Evolutionary conservation across 2,113 vertebrate species (phyloP).

Genomic region (Mormoops blainvillei): DNA sequence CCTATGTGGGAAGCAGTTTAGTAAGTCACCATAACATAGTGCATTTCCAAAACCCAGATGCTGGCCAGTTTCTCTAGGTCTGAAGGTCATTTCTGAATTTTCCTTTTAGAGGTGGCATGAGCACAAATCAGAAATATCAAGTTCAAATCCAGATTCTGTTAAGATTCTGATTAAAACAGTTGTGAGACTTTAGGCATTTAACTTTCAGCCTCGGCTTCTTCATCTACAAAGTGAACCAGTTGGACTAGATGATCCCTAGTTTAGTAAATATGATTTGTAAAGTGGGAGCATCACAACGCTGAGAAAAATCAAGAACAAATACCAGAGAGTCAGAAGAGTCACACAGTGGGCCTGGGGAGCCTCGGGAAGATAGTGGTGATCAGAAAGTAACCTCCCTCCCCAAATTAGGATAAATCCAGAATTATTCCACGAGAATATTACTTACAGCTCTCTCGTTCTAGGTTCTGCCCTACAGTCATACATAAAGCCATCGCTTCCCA

Average conservation of each 20-base stretch:
- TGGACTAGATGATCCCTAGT: background rate
- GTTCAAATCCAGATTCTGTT: conserved; percentile 16
- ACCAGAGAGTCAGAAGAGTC: background rate
- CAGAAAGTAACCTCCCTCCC: background rate
- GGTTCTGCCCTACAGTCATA: background rate
- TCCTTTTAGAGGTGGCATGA: conserved; percentile 2
- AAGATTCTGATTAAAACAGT: background rate
- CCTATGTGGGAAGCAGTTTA: background rate
- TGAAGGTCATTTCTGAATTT: conserved; percentile 35
- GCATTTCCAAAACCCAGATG: conserved; percentile 26
- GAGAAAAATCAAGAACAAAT: background rate
- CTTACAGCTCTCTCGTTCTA: background rate
- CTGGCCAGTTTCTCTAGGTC: conserved; percentile 15
- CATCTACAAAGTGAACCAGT: background rate
- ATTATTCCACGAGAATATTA: background rate
- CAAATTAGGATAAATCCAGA: background rate
- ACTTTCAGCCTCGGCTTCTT: background rate
- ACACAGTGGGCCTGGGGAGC: background rate
- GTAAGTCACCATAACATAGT: conserved; percentile 25
- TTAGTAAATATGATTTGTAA: background rate
- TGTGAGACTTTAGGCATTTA: background rate
- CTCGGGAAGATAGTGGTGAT: background rate
- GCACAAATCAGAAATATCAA: conserved; percentile 38
- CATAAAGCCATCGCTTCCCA: background rate
- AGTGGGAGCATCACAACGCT: background rate